phyloP scores from a whole-genome alignment of 2,113 vertebrate genomes.

The Colaptes auratus region DNA sequence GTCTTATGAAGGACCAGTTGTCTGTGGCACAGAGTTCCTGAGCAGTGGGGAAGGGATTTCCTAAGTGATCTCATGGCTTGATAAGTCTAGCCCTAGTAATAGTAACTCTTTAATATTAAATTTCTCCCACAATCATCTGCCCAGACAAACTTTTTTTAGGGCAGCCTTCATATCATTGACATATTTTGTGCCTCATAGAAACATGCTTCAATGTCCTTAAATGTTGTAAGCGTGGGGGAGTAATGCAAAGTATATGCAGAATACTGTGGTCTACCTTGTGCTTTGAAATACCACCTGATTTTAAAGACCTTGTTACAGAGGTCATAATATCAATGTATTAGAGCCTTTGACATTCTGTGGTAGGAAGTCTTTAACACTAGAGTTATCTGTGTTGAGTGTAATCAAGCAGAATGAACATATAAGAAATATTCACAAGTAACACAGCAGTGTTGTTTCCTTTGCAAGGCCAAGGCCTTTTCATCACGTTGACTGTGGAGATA shows the following conservation, averaged over 20 bases:
- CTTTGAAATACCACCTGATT: neutral
- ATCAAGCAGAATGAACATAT: neutral
- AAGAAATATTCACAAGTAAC: constrained; percentile 28
- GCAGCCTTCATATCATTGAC: neutral
- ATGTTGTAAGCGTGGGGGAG: neutral
- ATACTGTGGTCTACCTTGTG: neutral
- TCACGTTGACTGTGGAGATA: neutral
- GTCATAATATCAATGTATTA: neutral
- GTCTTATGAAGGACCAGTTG: too few species aligned
- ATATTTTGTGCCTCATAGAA: neutral
- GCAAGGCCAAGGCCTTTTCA: constrained; percentile 6
- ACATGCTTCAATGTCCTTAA: neutral
- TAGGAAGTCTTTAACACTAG: neutral
- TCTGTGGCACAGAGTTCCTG: too few species aligned
- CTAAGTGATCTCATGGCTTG: neutral
- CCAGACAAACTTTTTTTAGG: neutral
- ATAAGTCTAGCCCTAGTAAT: neutral
- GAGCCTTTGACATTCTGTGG: neutral
- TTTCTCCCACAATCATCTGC: neutral
- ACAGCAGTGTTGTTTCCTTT: neutral
- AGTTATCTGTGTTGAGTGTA: neutral
- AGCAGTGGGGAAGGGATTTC: neutral
- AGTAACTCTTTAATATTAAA: neutral
- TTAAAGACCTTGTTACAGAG: neutral
- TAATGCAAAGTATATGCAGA: neutral